Conservation (phyloP, 2,888 invertebrate genomes). For the Micropterix aruncella region DNA sequence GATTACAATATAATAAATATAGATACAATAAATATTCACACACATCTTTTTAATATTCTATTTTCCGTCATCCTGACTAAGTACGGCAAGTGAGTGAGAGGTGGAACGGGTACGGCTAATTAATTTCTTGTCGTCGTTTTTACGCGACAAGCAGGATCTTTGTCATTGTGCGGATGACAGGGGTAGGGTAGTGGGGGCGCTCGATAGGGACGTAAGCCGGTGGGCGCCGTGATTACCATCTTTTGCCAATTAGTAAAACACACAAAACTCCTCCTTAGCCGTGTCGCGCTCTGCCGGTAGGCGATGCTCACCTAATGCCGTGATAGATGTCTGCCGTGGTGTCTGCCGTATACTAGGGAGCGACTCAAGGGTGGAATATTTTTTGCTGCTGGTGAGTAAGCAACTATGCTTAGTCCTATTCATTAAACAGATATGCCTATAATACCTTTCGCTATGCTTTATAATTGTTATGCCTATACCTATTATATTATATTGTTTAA, state of each 20-base stretch:
- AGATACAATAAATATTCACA: too few relatives aligned
- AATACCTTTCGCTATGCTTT: too few relatives aligned
- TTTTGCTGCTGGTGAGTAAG: too few relatives aligned
- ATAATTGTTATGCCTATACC: too few relatives aligned
- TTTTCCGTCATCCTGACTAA: background rate
- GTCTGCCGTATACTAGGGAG: too few relatives aligned
- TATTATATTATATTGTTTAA: too few relatives aligned
- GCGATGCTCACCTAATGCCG: constrained; percentile 22
- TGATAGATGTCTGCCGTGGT: too few relatives aligned
- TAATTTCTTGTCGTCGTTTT: constrained; percentile 46
- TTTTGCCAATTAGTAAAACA: constrained; percentile 49
- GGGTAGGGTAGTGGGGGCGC: constrained; percentile 13
- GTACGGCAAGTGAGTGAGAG: constrained; percentile 31
- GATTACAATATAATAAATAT: too few relatives aligned
- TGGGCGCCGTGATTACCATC: constrained; percentile 34
- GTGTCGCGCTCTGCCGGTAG: constrained; percentile 38
- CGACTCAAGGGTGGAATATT: too few relatives aligned
- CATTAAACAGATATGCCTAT: too few relatives aligned
- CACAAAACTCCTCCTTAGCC: constrained; percentile 45
- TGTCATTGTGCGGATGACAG: constrained; percentile 22
- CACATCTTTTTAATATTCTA: background rate
- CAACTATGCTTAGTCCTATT: too few relatives aligned
- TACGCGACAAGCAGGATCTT: constrained; percentile 36
- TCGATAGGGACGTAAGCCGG: constrained; percentile 3
- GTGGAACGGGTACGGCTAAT: constrained; percentile 20